A percentile compares a stretch with the other conserved stretches of the same genome.
These are phyloP conservation scores for Augiades crinisus DNA, from an alignment of 2,888 invertebrate species.

Conservation along the genomic window DNA sequence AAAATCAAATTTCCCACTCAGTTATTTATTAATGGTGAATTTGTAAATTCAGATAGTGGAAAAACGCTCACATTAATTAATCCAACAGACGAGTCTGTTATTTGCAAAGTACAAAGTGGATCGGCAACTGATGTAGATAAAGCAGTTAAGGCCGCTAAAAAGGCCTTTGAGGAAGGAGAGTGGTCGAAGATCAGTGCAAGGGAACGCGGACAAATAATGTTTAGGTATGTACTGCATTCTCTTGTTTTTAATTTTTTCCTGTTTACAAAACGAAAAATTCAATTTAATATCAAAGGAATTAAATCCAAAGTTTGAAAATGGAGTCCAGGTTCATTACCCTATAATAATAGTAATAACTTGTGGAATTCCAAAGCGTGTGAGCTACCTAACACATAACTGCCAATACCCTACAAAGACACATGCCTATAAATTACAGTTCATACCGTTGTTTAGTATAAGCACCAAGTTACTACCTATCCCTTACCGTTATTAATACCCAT, in stretches of 20 bases:
- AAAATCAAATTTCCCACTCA: conserved; percentile 93
- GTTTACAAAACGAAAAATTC: too few species aligned
- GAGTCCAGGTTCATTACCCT: too few species aligned
- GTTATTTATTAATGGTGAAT: conserved; percentile 94
- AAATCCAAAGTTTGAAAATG: too few species aligned
- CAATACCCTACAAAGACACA: not conserved
- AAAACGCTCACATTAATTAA: conserved; percentile 87
- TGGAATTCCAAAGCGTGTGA: too few species aligned
- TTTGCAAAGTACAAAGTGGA: conserved; percentile 88
- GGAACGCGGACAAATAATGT: conserved; percentile 92
- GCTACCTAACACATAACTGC: not conserved
- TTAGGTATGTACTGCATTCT: too few species aligned
- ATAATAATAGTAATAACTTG: too few species aligned
- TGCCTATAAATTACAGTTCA: too few species aligned
- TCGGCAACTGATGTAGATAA: conserved; percentile 90
- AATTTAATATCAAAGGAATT: too few species aligned
- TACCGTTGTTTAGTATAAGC: conserved; percentile 21
- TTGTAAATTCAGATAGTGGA: conserved; percentile 88
- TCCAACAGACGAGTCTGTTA: conserved; percentile 91
- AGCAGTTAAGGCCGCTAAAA: conserved; percentile 94
- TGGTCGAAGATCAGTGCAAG: conserved; percentile 98
- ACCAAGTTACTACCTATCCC: conserved; percentile 19
- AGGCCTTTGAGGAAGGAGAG: conserved; percentile 92
- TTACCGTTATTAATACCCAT: conserved; percentile 5
- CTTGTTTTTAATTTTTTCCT: too few species aligned